A percentile compares a stretch with the other conserved stretches of the same genome.
Conservation (phyloP, 2,797 vertebrate species). For the Lepus oiostolus region DNA sequence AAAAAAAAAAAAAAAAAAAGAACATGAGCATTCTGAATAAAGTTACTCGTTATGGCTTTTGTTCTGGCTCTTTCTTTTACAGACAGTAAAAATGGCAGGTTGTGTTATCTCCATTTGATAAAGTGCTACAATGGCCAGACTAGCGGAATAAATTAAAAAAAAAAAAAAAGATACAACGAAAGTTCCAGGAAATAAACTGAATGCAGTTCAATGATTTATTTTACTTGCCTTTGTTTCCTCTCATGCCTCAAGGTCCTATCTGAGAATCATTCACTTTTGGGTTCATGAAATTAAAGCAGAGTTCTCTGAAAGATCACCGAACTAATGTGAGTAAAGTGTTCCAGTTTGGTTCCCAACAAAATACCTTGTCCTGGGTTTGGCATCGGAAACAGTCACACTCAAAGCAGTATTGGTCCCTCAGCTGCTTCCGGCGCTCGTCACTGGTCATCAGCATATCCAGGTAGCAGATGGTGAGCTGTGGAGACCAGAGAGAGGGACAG, state of each 20-base stretch:
- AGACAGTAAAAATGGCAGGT: neutral
- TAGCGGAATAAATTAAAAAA: neutral
- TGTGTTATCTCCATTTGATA: neutral
- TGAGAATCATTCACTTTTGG: neutral
- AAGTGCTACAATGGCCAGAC: neutral
- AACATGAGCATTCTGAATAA: neutral
- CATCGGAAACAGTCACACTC: conserved; percentile 91
- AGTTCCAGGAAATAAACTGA: conserved; percentile 34
- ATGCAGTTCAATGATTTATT: neutral
- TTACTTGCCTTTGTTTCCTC: neutral
- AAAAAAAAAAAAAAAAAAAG: too few species aligned
- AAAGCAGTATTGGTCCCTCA: conserved; percentile 92
- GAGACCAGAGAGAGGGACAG: conserved; percentile 42
- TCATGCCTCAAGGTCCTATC: neutral
- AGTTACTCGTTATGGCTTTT: neutral
- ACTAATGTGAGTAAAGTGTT: neutral
- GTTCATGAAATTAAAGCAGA: neutral
- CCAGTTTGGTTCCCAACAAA: neutral
- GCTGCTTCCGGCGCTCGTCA: conserved; percentile 88
- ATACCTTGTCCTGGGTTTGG: conserved; percentile 90
- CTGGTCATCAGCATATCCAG: conserved; percentile 90
- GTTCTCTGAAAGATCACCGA: neutral
- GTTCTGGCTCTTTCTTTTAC: conserved; percentile 5
- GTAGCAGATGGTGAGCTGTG: conserved; percentile 93
- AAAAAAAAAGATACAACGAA: neutral